A percentile compares a stretch with the other conserved stretches of the same genome.
Conservation (phyloP, 2,888 invertebrate species). For the Drosophila setosimentum region DNA sequence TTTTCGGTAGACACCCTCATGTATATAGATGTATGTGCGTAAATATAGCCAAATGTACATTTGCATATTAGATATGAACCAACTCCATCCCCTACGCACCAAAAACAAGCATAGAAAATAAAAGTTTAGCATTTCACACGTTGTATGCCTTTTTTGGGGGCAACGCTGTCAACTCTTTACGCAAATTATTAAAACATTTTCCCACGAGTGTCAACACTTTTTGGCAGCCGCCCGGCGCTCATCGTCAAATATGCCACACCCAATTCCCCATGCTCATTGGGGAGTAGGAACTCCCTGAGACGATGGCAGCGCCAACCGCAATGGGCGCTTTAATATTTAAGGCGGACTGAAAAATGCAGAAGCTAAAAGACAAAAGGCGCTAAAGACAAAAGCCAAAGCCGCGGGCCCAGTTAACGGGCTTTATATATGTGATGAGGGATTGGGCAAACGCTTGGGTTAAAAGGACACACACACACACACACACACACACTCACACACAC, state of each 20-base stretch:
- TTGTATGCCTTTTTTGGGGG: conserved; percentile 33
- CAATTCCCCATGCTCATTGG: conserved; percentile 15
- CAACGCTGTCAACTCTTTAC: conserved; percentile 73
- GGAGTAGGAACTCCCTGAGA: conserved; percentile 23
- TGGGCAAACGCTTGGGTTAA: conserved; percentile 28
- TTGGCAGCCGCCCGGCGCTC: conserved; percentile 33
- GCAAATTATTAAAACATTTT: conserved; percentile 79
- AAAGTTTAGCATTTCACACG: conserved; percentile 66
- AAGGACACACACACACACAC: background rate
- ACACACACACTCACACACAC: background rate
- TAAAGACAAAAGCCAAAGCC: conserved; percentile 40
- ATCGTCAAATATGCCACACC: conserved; percentile 16
- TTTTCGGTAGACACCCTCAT: background rate
- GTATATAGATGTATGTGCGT: background rate
- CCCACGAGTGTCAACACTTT: conserved; percentile 80
- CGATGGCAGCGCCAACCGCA: conserved; percentile 49
- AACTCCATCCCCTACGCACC: conserved; percentile 5
- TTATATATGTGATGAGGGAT: conserved; percentile 52
- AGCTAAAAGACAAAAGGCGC: conserved; percentile 54
- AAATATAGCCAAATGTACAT: conserved; percentile 21
- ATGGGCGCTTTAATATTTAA: conserved; percentile 77
- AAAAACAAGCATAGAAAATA: conserved; percentile 33
- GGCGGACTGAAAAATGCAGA: conserved; percentile 73
- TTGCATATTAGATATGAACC: conserved; percentile 57
- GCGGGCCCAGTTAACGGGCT: conserved; percentile 45